Evolutionary conservation across 2,888 invertebrate genomes (phyloP).

Genomic region (Cacoxenus indagator): DNA sequence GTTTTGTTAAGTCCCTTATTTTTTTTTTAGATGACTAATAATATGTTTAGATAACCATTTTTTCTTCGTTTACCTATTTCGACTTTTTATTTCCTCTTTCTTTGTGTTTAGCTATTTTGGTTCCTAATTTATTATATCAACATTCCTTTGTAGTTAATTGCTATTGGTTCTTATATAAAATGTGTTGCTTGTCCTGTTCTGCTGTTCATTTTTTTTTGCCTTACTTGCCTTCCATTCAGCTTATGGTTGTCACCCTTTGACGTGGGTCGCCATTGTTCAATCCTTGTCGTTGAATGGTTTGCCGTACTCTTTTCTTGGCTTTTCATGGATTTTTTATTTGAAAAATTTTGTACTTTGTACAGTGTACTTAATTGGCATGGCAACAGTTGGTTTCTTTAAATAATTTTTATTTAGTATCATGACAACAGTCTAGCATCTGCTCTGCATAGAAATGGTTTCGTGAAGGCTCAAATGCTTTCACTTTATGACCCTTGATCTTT

Average conservation of each 20-base stretch:
- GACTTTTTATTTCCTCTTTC: background rate
- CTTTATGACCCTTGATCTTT: too few relatives aligned
- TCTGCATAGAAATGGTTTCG: too few relatives aligned
- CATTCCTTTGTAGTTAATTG: constrained; percentile 4
- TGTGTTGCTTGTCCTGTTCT: constrained; percentile 4
- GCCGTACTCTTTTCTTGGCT: background rate
- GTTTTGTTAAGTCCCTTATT: too few relatives aligned
- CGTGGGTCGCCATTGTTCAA: constrained; percentile 7
- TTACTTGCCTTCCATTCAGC: background rate
- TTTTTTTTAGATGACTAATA: too few relatives aligned
- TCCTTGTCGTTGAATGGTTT: background rate
- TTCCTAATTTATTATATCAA: background rate
- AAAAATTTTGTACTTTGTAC: too few relatives aligned
- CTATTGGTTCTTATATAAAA: constrained; percentile 7
- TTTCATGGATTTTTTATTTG: background rate
- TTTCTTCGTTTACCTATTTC: background rate
- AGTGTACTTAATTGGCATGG: too few relatives aligned
- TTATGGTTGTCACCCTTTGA: background rate
- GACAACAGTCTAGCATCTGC: too few relatives aligned
- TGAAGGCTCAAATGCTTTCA: too few relatives aligned
- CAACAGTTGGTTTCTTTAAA: too few relatives aligned
- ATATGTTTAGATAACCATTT: too few relatives aligned
- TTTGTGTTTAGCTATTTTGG: constrained; percentile 15
- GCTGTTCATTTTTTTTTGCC: background rate
- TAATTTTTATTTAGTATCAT: too few relatives aligned